Evolutionary conservation across 2,797 vertebrate genomes (phyloP).

Genomic region (Pogonophryne albipinna): DNA sequence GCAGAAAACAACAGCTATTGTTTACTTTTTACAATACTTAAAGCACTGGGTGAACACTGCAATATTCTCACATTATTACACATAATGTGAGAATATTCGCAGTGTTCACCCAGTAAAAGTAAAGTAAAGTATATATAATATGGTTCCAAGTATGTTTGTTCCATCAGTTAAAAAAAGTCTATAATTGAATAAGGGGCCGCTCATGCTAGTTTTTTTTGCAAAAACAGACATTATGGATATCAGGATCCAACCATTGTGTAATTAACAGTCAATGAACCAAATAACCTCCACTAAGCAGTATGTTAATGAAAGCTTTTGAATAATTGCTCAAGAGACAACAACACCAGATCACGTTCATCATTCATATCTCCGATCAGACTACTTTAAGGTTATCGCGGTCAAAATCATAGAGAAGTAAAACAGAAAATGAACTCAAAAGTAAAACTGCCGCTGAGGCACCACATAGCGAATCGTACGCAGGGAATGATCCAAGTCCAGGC

Average conservation of each 20-base stretch:
- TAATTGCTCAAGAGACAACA: no score
- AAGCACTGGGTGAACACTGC: not conserved
- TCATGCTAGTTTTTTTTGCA: not conserved
- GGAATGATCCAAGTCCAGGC: no score
- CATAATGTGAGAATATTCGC: no score
- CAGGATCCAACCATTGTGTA: slow-evolving; percentile 2
- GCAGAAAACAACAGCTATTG: slow-evolving; percentile 21
- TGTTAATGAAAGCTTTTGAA: not conserved
- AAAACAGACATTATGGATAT: not conserved
- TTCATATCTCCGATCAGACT: no score
- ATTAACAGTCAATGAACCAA: slow-evolving; percentile 32
- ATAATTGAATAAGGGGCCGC: no score
- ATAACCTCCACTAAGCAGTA: not conserved
- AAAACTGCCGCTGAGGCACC: no score
- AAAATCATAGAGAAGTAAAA: no score
- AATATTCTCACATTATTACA: not conserved
- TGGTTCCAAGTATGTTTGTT: not conserved
- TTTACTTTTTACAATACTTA: not conserved
- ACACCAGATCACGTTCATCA: no score
- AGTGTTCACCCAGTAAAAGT: no score
- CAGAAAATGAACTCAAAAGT: no score
- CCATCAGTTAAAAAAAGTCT: not conserved
- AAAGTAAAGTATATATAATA: not conserved
- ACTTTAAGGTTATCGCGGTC: no score
- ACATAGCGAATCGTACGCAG: no score